These are phyloP conservation scores for Arrhopalites spinosus DNA, from an alignment of 2,888 invertebrate genomes.

Conservation along the genomic window DNA sequence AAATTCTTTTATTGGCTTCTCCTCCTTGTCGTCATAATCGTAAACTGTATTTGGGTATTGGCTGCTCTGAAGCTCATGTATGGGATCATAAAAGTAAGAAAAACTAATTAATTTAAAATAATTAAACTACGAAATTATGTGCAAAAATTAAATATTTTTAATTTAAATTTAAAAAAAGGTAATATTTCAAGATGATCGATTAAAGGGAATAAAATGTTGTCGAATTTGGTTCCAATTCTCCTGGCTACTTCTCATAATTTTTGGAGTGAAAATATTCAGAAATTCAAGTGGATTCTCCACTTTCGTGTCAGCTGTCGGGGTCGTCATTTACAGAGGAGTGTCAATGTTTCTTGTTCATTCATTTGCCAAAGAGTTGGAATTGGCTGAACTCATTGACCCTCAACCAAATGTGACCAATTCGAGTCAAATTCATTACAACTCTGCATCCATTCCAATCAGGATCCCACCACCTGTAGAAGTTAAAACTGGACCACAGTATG, in stretches of 20 bases:
- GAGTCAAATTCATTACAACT: neutral
- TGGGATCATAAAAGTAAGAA: constrained; percentile 28
- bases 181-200: constrained; percentile 32
- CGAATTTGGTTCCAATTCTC: constrained; percentile 27
- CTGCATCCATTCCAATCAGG: neutral
- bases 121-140: no score
- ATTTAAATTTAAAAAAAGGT: constrained; percentile 11
- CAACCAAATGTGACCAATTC: neutral
- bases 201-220: constrained; percentile 25
- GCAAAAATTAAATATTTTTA: no score
- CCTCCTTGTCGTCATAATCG: constrained; percentile 25
- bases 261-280: constrained; percentile 28
- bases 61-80: constrained; percentile 30
- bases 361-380: constrained; percentile 30
- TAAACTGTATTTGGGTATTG: constrained; percentile 31
- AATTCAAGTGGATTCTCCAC: constrained; percentile 17
- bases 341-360: constrained; percentile 22
- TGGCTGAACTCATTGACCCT: constrained; percentile 26
- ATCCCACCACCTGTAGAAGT: neutral
- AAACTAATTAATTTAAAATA: no score
- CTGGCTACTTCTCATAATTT: constrained; percentile 32
- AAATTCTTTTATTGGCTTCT: constrained; percentile 32
- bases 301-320: constrained; percentile 22
- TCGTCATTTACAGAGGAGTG: constrained; percentile 29
- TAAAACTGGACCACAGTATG: neutral